phyloP scores from a whole-genome alignment of 2,888 invertebrate genomes.

The Ormyrus thymus region DNA sequence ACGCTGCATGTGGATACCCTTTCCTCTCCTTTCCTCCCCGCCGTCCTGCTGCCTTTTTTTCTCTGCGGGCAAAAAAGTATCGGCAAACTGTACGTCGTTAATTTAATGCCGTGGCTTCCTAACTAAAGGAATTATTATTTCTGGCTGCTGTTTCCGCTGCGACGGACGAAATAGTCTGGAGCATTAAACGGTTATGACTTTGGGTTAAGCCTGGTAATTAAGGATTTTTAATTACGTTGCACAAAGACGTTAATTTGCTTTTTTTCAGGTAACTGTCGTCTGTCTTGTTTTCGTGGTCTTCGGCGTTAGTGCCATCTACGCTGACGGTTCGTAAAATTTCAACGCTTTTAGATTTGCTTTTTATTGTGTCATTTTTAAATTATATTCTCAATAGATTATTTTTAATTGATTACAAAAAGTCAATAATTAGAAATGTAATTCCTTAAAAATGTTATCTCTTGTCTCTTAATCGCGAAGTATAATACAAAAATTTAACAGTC shows the following conservation, averaged over 20 bases:
- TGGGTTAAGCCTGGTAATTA: background rate
- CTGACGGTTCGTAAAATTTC: constrained; percentile 27
- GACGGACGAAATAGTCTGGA: constrained; percentile 12
- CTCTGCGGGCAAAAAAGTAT: constrained; percentile 21
- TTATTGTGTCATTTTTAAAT: background rate
- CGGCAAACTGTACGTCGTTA: constrained; percentile 34
- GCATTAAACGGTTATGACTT: constrained; percentile 8
- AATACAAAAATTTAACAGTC: too few relatives aligned
- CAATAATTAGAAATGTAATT: too few relatives aligned
- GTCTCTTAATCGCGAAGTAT: too few relatives aligned
- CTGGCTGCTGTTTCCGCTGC: background rate
- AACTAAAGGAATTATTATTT: constrained; percentile 4
- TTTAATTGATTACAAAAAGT: too few relatives aligned
- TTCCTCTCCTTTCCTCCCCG: background rate
- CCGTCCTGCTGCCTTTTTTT: background rate
- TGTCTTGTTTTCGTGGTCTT: constrained; percentile 21
- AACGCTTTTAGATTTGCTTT: background rate
- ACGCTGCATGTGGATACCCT: constrained; percentile 27
- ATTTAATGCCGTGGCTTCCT: constrained; percentile 21
- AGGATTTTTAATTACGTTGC: background rate
- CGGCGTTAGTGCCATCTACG: background rate
- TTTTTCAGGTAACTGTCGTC: constrained; percentile 27
- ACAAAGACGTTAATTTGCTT: background rate
- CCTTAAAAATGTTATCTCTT: too few relatives aligned
- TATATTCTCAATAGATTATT: too few relatives aligned